These are phyloP conservation scores for Teleogryllus oceanicus DNA, from an alignment of 2,888 invertebrate species.

Conservation along the genomic window DNA sequence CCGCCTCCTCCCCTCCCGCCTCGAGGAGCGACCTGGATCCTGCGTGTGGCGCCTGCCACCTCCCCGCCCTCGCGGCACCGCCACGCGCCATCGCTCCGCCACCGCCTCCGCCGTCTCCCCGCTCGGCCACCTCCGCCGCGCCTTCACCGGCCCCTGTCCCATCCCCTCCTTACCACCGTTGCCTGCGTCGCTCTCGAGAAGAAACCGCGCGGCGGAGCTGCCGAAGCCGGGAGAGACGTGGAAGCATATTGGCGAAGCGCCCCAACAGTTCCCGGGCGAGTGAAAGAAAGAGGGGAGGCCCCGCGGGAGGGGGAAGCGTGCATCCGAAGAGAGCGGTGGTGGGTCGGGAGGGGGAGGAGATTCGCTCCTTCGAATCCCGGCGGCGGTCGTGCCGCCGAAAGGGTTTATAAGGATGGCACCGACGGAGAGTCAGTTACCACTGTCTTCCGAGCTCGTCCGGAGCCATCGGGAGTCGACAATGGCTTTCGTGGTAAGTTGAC, in stretches of 20 bases:
- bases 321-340: background rate
- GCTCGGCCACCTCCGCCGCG: too few relatives aligned
- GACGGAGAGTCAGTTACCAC: background rate
- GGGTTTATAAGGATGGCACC: conserved; percentile 3
- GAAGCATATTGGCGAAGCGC: background rate
- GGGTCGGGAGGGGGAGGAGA: conserved; percentile 18
- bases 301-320: background rate
- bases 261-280: background rate
- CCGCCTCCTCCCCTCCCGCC: too few relatives aligned
- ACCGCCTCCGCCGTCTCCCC: too few relatives aligned
- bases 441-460: background rate
- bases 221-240: background rate
- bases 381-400: background rate
- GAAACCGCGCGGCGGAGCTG: too few relatives aligned
- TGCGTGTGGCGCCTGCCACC: too few relatives aligned
- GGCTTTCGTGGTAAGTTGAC: conserved; percentile 29
- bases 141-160: too few relatives aligned
- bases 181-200: too few relatives aligned
- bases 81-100: too few relatives aligned
- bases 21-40: too few relatives aligned
- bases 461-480: conserved; percentile 18
- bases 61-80: too few relatives aligned
- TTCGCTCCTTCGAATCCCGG: background rate
- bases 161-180: too few relatives aligned
- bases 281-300: background rate